A percentile compares a stretch with the other conserved stretches of the same genome.
Evolutionary conservation across 2,797 vertebrate species (phyloP).

Genomic region (Alauda arvensis): DNA sequence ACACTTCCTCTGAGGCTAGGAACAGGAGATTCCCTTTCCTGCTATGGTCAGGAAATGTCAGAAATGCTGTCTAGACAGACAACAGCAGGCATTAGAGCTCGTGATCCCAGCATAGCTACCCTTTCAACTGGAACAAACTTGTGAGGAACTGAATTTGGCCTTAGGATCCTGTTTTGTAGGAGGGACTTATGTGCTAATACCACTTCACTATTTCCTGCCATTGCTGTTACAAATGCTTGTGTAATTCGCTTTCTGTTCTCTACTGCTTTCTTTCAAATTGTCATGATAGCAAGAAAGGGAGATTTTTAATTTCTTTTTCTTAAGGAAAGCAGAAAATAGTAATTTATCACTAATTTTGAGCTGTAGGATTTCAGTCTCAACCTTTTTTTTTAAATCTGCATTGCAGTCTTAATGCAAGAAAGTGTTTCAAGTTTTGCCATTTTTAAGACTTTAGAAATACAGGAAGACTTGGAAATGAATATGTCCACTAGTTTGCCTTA

Average conservation of each 20-base stretch:
- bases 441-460: not conserved
- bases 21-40: not conserved
- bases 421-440: not conserved
- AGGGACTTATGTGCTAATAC: not conserved
- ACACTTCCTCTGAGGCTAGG: not conserved
- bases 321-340: not conserved
- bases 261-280: not conserved
- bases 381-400: not conserved
- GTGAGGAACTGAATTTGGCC: slow-evolving; percentile 12
- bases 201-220: not conserved
- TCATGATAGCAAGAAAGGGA: not conserved
- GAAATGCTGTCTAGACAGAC: not conserved
- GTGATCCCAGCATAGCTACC: slow-evolving; percentile 14
- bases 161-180: not conserved
- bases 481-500: not conserved
- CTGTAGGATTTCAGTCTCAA: not conserved
- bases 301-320: not conserved
- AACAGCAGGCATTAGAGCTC: not conserved
- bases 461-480: not conserved
- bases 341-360: not conserved
- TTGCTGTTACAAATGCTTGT: not conserved
- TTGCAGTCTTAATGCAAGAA: not conserved
- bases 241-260: not conserved
- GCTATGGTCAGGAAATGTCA: not conserved
- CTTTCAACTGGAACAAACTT: slow-evolving; percentile 17